Evolutionary conservation across 64 coral and sea anemone species (phyloP).

Genomic region (Stichodactyla helianthus): DNA sequence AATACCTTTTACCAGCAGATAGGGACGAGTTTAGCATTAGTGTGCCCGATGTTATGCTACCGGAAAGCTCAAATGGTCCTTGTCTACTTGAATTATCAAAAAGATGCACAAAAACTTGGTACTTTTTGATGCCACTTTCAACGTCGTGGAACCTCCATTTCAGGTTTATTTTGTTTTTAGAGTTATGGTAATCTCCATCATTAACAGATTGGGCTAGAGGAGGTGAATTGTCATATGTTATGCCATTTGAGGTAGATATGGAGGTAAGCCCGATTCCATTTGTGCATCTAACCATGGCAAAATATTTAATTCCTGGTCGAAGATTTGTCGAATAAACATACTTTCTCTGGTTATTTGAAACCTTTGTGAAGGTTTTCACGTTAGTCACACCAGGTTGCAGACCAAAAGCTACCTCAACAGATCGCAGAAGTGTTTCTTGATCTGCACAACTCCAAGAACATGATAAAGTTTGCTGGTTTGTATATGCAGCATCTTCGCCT

Average conservation of each 20-base stretch:
- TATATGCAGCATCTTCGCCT: conserved; percentile 38
- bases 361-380: conserved; percentile 49
- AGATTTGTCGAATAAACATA: conserved; percentile 37
- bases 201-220: conserved; percentile 44
- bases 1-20: conserved; percentile 52
- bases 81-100: conserved; percentile 12
- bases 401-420: conserved; percentile 72
- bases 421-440: conserved; percentile 48
- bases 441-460: conserved; percentile 75
- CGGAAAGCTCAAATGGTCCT: conserved; percentile 46
- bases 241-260: conserved; percentile 60
- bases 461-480: conserved; percentile 25
- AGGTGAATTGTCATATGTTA: conserved; percentile 60
- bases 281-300: conserved; percentile 76
- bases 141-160: conserved; percentile 68
- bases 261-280: conserved; percentile 78
- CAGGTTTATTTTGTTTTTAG: conserved; percentile 30
- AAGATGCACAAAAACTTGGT: conserved; percentile 36
- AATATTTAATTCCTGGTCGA: conserved; percentile 70
- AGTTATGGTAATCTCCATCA: conserved; percentile 66
- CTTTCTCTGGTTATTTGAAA: conserved; percentile 37
- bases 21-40: conserved; percentile 37
- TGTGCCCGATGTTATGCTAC: conserved; percentile 6
- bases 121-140: conserved; percentile 61
- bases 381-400: conserved; percentile 72